These are phyloP conservation scores for Anastrepha obliqua DNA, from an alignment of 1,140 invertebrate genomes.

Conservation along the genomic window DNA sequence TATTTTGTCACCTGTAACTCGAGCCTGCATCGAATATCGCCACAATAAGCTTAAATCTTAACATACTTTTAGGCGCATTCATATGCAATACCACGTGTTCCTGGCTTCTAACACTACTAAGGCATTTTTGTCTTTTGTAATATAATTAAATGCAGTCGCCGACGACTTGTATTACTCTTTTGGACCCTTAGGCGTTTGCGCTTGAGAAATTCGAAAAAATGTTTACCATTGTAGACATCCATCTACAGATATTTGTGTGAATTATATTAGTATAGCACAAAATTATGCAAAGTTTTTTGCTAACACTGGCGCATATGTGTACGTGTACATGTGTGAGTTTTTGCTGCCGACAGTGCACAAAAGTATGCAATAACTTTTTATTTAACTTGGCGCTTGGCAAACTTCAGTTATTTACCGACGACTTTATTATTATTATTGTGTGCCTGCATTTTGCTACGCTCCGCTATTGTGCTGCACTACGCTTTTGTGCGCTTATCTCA, in stretches of 20 bases:
- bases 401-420: conserved; percentile 36
- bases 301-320: not conserved
- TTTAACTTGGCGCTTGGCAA: conserved; percentile 43
- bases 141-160: too few species aligned
- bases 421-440: conserved; percentile 37
- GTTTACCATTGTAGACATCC: not conserved
- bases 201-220: not conserved
- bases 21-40: too few species aligned
- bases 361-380: conserved; percentile 44
- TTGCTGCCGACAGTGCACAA: not conserved
- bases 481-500: conserved; percentile 19
- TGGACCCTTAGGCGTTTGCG: not conserved
- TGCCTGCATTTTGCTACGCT: conserved; percentile 5
- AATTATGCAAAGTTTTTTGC: not conserved
- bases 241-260: not conserved
- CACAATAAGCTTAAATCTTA: too few species aligned
- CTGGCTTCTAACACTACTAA: too few species aligned
- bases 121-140: too few species aligned
- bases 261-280: not conserved
- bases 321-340: not conserved
- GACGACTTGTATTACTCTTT: not conserved
- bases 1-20: too few species aligned
- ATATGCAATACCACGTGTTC: too few species aligned
- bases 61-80: too few species aligned
- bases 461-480: not conserved